Conservation (phyloP, 2,888 invertebrate species). For the Orgyia antiqua region DNA sequence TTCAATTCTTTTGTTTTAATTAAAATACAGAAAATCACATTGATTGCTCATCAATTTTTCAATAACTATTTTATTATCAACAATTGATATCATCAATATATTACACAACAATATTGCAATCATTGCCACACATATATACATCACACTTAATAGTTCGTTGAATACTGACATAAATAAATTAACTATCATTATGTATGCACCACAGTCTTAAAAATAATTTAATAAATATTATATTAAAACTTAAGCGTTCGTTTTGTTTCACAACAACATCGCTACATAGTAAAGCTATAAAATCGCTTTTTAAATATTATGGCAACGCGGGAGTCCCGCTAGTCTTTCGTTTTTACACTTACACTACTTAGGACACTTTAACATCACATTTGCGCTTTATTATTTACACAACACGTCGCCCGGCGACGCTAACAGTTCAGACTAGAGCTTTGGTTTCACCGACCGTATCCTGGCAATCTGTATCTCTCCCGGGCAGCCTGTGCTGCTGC, state of each 20-base stretch:
- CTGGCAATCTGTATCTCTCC: slow-evolving; percentile 56
- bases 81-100: slow-evolving; percentile 42
- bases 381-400: slow-evolving; percentile 75
- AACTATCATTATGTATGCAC: slow-evolving; percentile 67
- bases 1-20: slow-evolving; percentile 53
- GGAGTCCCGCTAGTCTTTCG: slow-evolving; percentile 62
- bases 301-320: slow-evolving; percentile 74
- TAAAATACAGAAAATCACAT: slow-evolving; percentile 63
- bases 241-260: slow-evolving; percentile 51
- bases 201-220: slow-evolving; percentile 69
- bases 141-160: slow-evolving; percentile 53
- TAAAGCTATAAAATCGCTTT: slow-evolving; percentile 32
- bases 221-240: slow-evolving; percentile 67
- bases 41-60: slow-evolving; percentile 44
- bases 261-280: slow-evolving; percentile 42
- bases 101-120: slow-evolving; percentile 45
- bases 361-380: slow-evolving; percentile 77
- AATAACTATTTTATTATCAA: slow-evolving; percentile 47
- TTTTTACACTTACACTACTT: slow-evolving; percentile 60
- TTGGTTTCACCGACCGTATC: slow-evolving; percentile 72
- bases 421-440: slow-evolving; percentile 70
- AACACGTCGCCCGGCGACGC: slow-evolving; percentile 47
- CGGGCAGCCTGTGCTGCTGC: slow-evolving; percentile 47
- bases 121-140: slow-evolving; percentile 55
- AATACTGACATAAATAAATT: slow-evolving; percentile 77